Evolutionary conservation across 2,113 vertebrate genomes (phyloP), one percentile per base, ranked within the genome.

Genomic region (Nanorana parkeri): DNA sequence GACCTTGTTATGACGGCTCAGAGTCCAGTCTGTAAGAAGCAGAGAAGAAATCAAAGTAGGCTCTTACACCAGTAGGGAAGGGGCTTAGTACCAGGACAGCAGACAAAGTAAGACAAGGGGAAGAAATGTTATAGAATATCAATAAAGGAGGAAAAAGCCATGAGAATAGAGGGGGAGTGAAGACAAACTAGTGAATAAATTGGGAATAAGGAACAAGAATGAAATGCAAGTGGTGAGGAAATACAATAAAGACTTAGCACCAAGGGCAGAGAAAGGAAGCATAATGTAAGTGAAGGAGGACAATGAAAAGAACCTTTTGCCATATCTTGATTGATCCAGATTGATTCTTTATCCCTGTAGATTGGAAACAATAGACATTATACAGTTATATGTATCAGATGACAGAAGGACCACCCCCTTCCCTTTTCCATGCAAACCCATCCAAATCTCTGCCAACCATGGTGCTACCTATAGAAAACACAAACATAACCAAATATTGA

Each of bases 311-410:
- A 7, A 81, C 79, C 79, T 64, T 24, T 17, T 16, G 58, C 26
- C 20, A 56, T 65, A 15, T 54, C 13, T 55, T 71, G 56, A 10
- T 51, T 19, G 21, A 51, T 81, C 79, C 79, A 81, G 20, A 73
- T 28, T 1, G 58, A 64, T 13, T 65, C 58, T 72, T 24, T 81
- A 52, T 81, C 68, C 23, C 79, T 81, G 68, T 19, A 36, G 17
- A 81, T 5, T 4, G 65, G 15, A 81, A 64, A 68, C 29, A 2
- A 1, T 0, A 28, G 28, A 10, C 61, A 19, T 75, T 29, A 75
- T 19, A 16, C 54, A 23, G 10, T 47, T 75, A 17, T 55, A 24
- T 32, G 10, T 5, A 24, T 3, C 19, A 67, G 6, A 10, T 47
- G 7, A 16, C 6, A 67, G 1, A 36, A 47, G 1, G 13, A 0